Base-by-base conservation (phyloP, 2,113 vertebrate genomes). In the Eptatretus burgeri region DNA sequence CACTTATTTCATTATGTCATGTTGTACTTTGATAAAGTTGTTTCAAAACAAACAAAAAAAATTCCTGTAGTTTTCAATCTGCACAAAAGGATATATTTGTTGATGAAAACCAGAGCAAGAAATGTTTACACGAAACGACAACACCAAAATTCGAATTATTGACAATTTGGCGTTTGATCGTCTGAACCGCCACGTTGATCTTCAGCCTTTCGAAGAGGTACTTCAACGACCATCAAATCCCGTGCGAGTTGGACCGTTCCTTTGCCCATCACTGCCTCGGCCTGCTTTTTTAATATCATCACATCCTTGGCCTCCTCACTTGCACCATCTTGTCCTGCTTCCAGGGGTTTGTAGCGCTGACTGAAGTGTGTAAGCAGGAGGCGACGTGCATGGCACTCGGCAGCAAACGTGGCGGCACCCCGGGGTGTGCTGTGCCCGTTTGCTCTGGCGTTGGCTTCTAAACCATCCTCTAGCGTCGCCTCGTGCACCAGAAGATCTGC, bases 321-420 rank as follows among this genome's bases (percentile, higher is more conserved):
- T 1, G 78, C 77, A 1, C 76, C 75, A 2, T 76, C 77, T 4
- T 63, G 74, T 8, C 65, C 62, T 67, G 70, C 67, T 9, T 69
- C 63, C 1, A 69, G 50, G 0, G 84, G 81, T 53, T 77, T 83
- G 68, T 88, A 93, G 9, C 88, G 69, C 72, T 95, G 88, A 68
- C 88, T 93, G 71, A 95, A 93, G 68, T 95, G 84, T 49, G 79
- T 76, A 62, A 95, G 72, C 50, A 82, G 76, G 69, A 95, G 72
- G 12, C 52, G 74, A 49, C 19, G 71, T 0, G 66, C 83, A 0
- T 63, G 1, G 63, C 83, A 93, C 1, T 50, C 52, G 51, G 72
- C 77, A 1, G 84, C 84, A 67, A 83, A 77, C 0, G 70, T 73
- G 0, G 82, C 80, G 0, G 84, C 86, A 80, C 78, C 82, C 63